Conservation (phyloP, 2,113 vertebrate genomes). For the Chionis minor region DNA sequence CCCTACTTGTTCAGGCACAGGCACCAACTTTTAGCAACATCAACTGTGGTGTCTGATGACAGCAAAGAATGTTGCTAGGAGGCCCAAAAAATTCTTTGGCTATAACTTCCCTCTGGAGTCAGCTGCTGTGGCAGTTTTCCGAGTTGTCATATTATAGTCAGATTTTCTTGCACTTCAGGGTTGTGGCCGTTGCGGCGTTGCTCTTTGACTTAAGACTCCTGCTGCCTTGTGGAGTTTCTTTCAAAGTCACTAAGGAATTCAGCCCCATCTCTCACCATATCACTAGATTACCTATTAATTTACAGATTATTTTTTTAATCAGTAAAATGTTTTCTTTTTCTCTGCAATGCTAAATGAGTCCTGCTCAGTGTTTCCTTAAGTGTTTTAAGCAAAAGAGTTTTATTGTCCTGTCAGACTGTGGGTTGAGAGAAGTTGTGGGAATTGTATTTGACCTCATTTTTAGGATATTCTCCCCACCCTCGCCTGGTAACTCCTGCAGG, state of each 20-base stretch:
- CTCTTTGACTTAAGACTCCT: neutral
- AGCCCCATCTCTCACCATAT: neutral
- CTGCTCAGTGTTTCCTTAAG: neutral
- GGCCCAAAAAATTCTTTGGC: constrained; percentile 26
- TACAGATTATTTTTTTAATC: neutral
- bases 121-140: neutral
- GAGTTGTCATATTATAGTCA: neutral
- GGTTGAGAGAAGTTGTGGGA: neutral
- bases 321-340: neutral
- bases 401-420: neutral
- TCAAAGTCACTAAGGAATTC: neutral
- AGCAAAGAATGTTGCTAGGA: constrained; percentile 47
- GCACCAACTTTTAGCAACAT: constrained; percentile 21
- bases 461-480: neutral
- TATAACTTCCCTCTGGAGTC: neutral
- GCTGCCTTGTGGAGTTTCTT: neutral
- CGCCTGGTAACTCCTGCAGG: neutral
- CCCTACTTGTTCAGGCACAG: constrained; percentile 24
- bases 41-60: constrained; percentile 27
- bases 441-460: neutral
- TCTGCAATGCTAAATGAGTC: neutral
- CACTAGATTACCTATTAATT: neutral
- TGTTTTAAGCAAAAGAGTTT: neutral
- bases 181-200: neutral
- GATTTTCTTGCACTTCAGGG: neutral